Percentiles rank a stretch among this genome's conserved stretches.
Conservation (phyloP, 2,888 invertebrate species). For the Pristionchus fissidentatus region DNA sequence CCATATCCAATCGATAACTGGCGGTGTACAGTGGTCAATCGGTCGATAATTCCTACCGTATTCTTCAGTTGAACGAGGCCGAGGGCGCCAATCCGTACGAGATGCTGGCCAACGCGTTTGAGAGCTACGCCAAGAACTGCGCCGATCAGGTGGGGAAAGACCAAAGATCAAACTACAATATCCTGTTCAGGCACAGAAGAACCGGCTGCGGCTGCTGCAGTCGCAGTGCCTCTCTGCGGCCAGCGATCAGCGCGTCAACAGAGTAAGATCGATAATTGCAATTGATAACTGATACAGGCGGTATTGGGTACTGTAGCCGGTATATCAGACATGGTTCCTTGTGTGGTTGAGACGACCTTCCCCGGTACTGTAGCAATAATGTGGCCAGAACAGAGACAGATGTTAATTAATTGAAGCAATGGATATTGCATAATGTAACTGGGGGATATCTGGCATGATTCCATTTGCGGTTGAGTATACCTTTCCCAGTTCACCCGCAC, state of each 20-base stretch:
- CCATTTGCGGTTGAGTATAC: no score
- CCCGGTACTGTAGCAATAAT: no score
- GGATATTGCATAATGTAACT: no score
- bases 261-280: background rate
- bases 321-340: no score
- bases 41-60: conserved; percentile 4
- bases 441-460: no score
- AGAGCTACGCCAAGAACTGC: conserved; percentile 5
- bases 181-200: background rate
- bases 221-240: background rate
- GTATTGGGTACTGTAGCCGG: background rate
- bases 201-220: background rate
- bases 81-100: conserved; percentile 32
- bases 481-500: no score
- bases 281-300: background rate
- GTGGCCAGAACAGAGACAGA: no score
- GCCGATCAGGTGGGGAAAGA: conserved; percentile 21
- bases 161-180: no score
- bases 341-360: no score
- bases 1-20: conserved; percentile 1
- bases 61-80: conserved; percentile 37
- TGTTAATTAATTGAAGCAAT: no score
- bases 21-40: background rate
- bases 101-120: conserved; percentile 18
- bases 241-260: background rate